Conservation (phyloP, 64 coral and sea anemone species). For the Actinia tenebrosa region DNA sequence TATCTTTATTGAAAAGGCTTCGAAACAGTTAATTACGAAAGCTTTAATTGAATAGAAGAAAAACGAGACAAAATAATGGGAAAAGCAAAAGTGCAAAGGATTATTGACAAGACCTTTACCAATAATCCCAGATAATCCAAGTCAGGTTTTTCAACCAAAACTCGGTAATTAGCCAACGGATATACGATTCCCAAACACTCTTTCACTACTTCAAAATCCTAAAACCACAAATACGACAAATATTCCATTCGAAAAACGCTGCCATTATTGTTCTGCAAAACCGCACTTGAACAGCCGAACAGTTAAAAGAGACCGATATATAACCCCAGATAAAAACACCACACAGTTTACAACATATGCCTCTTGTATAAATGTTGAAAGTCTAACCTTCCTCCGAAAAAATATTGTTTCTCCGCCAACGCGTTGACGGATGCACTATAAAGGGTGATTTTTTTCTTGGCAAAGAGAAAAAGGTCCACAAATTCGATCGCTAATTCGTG, state of each 20-base stretch:
- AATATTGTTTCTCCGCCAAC: background rate
- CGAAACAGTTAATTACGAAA: background rate
- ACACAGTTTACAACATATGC: no score
- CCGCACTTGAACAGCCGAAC: background rate
- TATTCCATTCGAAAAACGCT: background rate
- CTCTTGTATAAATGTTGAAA: no score
- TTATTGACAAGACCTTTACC: background rate
- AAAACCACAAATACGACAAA: background rate
- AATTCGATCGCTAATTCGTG: background rate
- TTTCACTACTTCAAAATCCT: background rate
- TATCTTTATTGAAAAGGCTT: background rate
- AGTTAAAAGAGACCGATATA: background rate
- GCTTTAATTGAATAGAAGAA: no score
- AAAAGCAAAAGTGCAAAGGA: background rate
- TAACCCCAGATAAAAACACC: background rate
- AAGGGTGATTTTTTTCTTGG: background rate
- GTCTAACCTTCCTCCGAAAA: no score
- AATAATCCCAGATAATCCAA: background rate
- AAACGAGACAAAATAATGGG: background rate
- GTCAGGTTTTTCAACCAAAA: background rate
- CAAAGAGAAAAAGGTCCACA: background rate
- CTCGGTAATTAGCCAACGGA: background rate
- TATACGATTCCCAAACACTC: background rate
- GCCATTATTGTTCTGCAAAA: background rate
- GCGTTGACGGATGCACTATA: background rate